Conservation (phyloP, 64 coral and sea anemone species). For the Anthopleura sola region DNA sequence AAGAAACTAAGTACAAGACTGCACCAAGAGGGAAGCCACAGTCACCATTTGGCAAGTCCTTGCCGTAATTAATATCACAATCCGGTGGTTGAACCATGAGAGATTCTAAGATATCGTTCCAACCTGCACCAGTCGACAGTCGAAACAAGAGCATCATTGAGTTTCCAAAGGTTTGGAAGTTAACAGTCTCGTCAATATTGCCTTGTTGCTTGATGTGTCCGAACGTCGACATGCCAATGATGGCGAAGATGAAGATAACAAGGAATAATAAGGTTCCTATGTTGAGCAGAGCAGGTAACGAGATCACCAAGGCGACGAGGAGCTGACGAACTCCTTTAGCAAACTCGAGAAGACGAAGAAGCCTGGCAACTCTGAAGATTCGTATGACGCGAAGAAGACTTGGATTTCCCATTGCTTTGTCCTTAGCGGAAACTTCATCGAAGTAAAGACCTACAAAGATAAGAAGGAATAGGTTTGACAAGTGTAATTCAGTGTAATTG, state of each 20-base stretch:
- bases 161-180: slow-evolving; percentile 84
- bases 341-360: slow-evolving; percentile 79
- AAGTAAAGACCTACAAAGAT: slow-evolving; percentile 31
- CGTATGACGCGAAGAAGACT: slow-evolving; percentile 72
- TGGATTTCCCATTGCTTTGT: slow-evolving; percentile 47
- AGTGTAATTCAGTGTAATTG: too few relatives aligned
- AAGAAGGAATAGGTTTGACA: background rate
- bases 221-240: slow-evolving; percentile 83
- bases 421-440: slow-evolving; percentile 22
- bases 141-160: slow-evolving; percentile 84
- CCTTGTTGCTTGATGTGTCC: slow-evolving; percentile 77
- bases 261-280: slow-evolving; percentile 78
- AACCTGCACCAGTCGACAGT: slow-evolving; percentile 78
- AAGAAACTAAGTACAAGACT: slow-evolving; percentile 27
- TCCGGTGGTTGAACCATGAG: slow-evolving; percentile 69
- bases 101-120: slow-evolving; percentile 79
- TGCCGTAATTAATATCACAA: slow-evolving; percentile 56
- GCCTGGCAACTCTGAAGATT: slow-evolving; percentile 74
- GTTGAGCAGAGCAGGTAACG: slow-evolving; percentile 84
- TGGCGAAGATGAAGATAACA: slow-evolving; percentile 89
- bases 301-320: slow-evolving; percentile 76
- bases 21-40: slow-evolving; percentile 64
- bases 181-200: slow-evolving; percentile 73
- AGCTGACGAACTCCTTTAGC: slow-evolving; percentile 93
- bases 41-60: slow-evolving; percentile 49